phyloP scores from a whole-genome alignment of 2,888 invertebrate genomes.

The Leptogaster cylindrica region DNA sequence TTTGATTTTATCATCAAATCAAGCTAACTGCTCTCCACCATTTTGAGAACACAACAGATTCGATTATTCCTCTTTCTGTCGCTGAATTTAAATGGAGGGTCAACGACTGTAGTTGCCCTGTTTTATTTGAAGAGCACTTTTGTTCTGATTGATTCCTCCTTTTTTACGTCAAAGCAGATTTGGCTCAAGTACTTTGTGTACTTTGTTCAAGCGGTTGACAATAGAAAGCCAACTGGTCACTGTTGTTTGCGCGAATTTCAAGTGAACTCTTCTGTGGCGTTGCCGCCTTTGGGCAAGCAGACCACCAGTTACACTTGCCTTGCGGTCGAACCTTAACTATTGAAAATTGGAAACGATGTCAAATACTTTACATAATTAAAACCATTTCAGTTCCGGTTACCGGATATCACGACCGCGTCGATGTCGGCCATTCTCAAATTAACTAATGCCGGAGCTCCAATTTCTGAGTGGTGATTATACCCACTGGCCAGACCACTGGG shows the following conservation, averaged over 20 bases:
- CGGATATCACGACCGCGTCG: conserved; percentile 31
- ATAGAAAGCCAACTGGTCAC: not conserved
- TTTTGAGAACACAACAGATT: no score
- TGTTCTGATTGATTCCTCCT: conserved; percentile 23
- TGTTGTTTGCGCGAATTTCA: conserved; percentile 24
- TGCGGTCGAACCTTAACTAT: conserved; percentile 19
- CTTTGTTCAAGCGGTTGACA: not conserved
- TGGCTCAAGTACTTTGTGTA: not conserved
- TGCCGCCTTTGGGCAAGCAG: no score
- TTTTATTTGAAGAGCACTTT: not conserved
- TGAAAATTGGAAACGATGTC: conserved; percentile 36
- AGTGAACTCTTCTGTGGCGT: conserved; percentile 1
- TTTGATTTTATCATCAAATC: no score
- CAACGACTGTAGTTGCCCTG: not conserved
- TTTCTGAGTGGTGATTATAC: no score
- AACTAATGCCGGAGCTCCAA: no score
- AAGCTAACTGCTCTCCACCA: no score
- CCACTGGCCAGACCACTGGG: no score
- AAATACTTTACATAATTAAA: conserved; percentile 36
- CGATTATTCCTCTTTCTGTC: conserved; percentile 8
- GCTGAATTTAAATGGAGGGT: not conserved
- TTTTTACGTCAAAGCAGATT: conserved; percentile 8
- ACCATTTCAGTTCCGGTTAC: conserved; percentile 31
- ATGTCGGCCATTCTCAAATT: no score
- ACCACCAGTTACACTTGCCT: not conserved